Conservation (phyloP, 2,113 vertebrate genomes). For the Protomyctophum bolini region DNA sequence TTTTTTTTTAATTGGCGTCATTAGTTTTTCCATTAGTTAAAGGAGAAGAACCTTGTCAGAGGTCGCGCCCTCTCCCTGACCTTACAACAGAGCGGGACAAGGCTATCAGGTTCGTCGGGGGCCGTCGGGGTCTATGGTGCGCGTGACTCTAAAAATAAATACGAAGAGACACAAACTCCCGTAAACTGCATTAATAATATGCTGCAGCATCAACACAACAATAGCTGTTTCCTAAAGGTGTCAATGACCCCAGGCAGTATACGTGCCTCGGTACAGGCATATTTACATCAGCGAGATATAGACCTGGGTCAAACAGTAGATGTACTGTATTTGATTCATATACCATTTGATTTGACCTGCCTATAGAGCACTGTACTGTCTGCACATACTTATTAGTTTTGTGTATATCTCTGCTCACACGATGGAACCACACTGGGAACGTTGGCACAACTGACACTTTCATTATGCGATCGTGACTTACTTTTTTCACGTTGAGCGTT, state of each 20-base stretch:
- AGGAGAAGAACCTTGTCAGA: constrained; percentile 17
- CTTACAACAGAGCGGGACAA: constrained; percentile 20
- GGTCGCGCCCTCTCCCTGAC: constrained; percentile 51
- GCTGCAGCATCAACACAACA: neutral
- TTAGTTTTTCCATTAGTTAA: constrained; percentile 28
- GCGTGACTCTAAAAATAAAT: constrained; percentile 7
- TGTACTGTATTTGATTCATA: no score
- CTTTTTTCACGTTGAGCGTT: no score
- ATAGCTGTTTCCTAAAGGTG: no score
- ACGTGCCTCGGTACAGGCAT: no score
- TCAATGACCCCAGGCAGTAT: no score
- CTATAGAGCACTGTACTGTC: neutral
- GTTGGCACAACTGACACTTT: no score
- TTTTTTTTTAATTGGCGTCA: constrained; percentile 61
- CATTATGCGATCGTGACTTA: no score
- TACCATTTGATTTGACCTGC: neutral
- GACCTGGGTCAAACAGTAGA: no score
- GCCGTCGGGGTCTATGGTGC: constrained; percentile 2
- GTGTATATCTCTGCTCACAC: no score
- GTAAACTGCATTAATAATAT: neutral
- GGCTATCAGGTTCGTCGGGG: constrained; percentile 25
- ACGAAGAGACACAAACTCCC: neutral
- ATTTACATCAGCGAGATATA: no score
- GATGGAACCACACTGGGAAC: no score
- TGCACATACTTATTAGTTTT: neutral